phyloP scores from a whole-genome alignment of 1,140 invertebrate genomes.

The Bilobella aurantiaca region DNA sequence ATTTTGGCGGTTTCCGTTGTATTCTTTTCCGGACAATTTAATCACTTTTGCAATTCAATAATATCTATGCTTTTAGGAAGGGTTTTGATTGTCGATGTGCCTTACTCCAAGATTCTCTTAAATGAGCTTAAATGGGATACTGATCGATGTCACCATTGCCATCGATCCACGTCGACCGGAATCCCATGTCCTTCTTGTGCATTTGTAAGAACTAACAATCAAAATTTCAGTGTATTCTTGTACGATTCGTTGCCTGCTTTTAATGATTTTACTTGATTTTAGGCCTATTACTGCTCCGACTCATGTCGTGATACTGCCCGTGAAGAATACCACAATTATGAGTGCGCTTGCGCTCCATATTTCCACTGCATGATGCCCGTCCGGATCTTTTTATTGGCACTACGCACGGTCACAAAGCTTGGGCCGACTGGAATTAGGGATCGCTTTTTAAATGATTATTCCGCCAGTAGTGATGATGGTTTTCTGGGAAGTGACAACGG shows the following conservation, averaged over 20 bases:
- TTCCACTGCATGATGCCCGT: neutral
- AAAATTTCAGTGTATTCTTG: neutral
- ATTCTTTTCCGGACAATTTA: neutral
- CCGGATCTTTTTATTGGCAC: neutral
- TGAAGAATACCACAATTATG: slow-evolving; percentile 1
- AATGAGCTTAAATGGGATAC: slow-evolving; percentile 12
- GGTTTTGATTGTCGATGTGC: slow-evolving; percentile 12
- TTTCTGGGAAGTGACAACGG: neutral
- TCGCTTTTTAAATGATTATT: too few species aligned
- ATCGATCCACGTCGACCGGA: neutral
- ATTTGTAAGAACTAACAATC: slow-evolving; percentile 16
- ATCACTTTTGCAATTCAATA: too few species aligned
- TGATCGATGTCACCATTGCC: slow-evolving; percentile 9
- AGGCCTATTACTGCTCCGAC: slow-evolving; percentile 12
- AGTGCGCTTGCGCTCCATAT: slow-evolving; percentile 11
- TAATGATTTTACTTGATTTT: neutral
- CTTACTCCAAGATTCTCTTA: slow-evolving; percentile 12
- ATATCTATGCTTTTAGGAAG: neutral
- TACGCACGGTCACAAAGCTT: slow-evolving; percentile 7
- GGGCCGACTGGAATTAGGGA: neutral
- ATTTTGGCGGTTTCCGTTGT: neutral
- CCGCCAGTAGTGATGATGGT: too few species aligned
- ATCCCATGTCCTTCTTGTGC: slow-evolving; percentile 14
- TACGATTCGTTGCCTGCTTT: neutral
- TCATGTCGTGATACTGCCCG: neutral